Evolutionary conservation across 1,140 invertebrate genomes (phyloP), one percentile per base, ranked within the genome.

Genomic region (Arion vulgaris): DNA sequence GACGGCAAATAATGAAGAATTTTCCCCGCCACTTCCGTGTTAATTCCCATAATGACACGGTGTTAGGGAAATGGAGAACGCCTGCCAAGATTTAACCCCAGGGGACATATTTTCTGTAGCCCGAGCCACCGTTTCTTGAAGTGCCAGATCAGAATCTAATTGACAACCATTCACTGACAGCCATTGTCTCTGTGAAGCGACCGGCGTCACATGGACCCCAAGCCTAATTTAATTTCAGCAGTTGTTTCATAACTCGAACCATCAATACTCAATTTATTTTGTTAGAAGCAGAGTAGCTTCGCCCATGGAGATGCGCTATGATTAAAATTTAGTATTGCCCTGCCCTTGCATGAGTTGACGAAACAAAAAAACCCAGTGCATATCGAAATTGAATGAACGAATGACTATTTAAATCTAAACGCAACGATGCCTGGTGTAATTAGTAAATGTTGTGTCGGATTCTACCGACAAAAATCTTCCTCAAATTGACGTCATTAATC

Each of bases 41-140:
- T 73, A 73, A 73, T 73, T 73, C 71, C 71, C 38, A 36, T 73
- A 73, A 73, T 73, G 71, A 73, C 71, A 73, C 71, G 71, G 71
- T 73, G 71, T 73, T 73, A 49, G 36, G 38, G 38, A 39, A 39
- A 49, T 26, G 71, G 71, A 73, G 36, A 49, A 73, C 38, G 41
- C 71, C 71, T 28, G 71, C 71, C 36, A 49, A 73, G 71, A 73
- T 73, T 49, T 9, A 39, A 49, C 71, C 71, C 71, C 71, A 49
- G 41, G 71, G 71, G 71, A 73, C 71, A 73, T 73, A 73, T 73
- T 73, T 73, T 73, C 71, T 73, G 38, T 23, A 41, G 38, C 41
- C 71, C 19, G 19, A 36, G 26, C 41, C 36, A 73, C 71, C 4
- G 38, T 49, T 39, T 26, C 71, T 73, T 73, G 71, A 73, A 73